These are phyloP conservation scores for Erpornis zantholeuca DNA, from an alignment of 2,113 vertebrate genomes.

Conservation along the genomic window DNA sequence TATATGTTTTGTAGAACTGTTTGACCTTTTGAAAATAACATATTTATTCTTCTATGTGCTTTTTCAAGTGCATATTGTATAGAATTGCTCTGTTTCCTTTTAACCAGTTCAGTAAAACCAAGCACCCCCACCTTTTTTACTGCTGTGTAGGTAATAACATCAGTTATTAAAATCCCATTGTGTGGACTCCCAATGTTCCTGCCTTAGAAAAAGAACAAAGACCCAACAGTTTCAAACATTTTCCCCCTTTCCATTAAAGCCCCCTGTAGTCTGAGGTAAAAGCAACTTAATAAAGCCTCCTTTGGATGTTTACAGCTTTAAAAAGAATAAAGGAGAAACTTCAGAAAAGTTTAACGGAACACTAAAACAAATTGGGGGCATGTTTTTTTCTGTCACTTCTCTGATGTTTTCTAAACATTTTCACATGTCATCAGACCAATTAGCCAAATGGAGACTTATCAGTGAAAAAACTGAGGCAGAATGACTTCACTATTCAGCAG, in stretches of 20 bases:
- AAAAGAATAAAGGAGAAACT: neutral
- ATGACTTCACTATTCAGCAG: neutral
- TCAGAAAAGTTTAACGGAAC: neutral
- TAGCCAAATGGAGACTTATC: neutral
- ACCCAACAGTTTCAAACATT: neutral
- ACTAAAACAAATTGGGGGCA: neutral
- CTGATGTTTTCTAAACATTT: neutral
- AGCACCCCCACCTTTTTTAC: neutral
- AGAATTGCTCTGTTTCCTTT: neutral
- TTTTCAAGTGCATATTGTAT: neutral
- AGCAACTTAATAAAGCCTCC: conserved; percentile 7
- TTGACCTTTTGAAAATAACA: neutral
- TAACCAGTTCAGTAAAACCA: neutral
- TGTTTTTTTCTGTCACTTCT: neutral
- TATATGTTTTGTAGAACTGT: neutral
- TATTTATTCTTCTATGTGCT: neutral
- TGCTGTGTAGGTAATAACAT: conserved; percentile 4
- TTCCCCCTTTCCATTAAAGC: neutral
- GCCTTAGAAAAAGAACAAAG: conserved; percentile 31
- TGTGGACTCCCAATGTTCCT: neutral
- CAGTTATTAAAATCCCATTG: neutral
- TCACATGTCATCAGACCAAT: neutral
- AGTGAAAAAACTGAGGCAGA: neutral
- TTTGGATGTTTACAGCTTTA: neutral
- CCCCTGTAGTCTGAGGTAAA: conserved; percentile 12